Conservation (phyloP, 2,113 vertebrate genomes). For the Pogona vitticeps region DNA sequence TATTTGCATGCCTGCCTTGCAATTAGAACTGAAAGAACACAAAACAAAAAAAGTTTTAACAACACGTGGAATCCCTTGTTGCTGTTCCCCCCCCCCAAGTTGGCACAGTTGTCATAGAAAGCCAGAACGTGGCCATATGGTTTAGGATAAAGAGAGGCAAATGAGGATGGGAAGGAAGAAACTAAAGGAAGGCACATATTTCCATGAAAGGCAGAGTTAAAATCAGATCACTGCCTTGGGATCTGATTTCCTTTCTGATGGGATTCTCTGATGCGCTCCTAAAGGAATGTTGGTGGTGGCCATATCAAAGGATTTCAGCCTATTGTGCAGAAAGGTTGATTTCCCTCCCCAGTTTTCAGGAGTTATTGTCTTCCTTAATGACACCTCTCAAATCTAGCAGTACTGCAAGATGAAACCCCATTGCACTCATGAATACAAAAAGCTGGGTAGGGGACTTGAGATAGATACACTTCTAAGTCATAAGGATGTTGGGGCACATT, state of each 20-base stretch:
- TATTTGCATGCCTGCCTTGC: neutral
- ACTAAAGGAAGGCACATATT: neutral
- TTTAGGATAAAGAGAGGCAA: conserved; percentile 53
- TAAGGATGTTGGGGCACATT: neutral
- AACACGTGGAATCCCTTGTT: conserved; percentile 9
- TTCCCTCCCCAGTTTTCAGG: neutral
- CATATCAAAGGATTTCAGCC: conserved; percentile 18
- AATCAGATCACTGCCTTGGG: conserved; percentile 50
- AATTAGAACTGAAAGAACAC: conserved; percentile 19
- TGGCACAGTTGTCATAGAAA: conserved; percentile 38
- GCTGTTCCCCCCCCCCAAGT: neutral
- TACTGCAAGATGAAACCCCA: neutral
- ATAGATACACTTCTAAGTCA: neutral
- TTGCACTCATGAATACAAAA: conserved; percentile 6
- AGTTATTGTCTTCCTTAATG: neutral
- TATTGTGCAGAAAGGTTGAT: neutral
- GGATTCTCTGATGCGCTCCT: conserved; percentile 6
- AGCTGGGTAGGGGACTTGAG: neutral
- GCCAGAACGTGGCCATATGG: conserved; percentile 35
- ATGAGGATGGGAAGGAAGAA: conserved; percentile 24
- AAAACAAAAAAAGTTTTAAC: conserved; percentile 1
- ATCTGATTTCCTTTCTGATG: conserved; percentile 45
- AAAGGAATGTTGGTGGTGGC: conserved; percentile 45
- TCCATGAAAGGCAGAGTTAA: conserved; percentile 30
- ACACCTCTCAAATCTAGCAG: neutral